phyloP scores from a whole-genome alignment of 2,113 vertebrate species.

The Elephas maximus region DNA sequence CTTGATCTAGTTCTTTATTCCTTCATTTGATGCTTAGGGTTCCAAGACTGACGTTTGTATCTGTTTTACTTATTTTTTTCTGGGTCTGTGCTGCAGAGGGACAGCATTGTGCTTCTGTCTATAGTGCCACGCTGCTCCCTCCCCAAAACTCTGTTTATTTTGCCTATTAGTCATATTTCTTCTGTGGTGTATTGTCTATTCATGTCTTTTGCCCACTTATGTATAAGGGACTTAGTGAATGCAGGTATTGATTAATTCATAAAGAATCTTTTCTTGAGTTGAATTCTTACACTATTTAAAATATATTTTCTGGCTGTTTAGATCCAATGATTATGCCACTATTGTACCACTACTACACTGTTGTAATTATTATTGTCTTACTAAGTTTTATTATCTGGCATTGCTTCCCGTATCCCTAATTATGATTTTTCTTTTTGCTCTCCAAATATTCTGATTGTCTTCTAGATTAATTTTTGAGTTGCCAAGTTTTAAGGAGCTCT shows the following conservation, averaged over 20 bases:
- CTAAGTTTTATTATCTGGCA: conserved; percentile 27
- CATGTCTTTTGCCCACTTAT: conserved; percentile 10
- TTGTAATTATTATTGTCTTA: conserved; percentile 17
- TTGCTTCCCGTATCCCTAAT: conserved; percentile 13
- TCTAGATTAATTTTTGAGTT: conserved; percentile 33
- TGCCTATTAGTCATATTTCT: not conserved
- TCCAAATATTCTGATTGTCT: conserved; percentile 25
- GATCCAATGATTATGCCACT: conserved; percentile 6
- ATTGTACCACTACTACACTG: not conserved
- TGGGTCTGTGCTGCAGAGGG: no score
- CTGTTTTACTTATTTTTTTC: no score
- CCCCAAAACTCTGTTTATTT: not conserved
- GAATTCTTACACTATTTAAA: conserved; percentile 10
- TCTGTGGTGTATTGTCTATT: conserved; percentile 9
- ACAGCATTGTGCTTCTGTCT: no score
- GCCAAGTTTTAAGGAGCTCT: conserved; percentile 3
- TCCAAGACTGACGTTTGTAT: no score
- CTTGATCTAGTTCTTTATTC: no score
- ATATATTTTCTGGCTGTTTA: conserved; percentile 24
- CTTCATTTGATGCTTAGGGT: no score
- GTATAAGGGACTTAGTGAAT: conserved; percentile 16
- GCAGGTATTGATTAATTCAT: conserved; percentile 25
- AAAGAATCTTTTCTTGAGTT: conserved; percentile 26
- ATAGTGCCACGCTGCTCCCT: no score
- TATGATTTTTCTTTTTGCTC: conserved; percentile 21